phyloP scores from a whole-genome alignment of 2,888 invertebrate species.

The Hofmannophila pseudospretella region DNA sequence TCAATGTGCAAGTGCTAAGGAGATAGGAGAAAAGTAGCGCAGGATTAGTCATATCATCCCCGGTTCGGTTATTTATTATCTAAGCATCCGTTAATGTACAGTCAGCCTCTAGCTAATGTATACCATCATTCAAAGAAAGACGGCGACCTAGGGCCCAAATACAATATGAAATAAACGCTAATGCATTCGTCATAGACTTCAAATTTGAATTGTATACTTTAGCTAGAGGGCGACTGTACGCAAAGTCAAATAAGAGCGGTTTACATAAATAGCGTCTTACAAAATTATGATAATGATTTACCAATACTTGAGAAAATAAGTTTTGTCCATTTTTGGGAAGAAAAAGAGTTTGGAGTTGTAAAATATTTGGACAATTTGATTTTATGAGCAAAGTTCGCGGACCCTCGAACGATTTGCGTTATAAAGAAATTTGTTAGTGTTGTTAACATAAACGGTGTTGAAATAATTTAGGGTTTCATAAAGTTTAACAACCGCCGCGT shows the following conservation, averaged over 20 bases:
- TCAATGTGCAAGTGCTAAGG: constrained; percentile 11
- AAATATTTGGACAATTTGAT: constrained; percentile 48
- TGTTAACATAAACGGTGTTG: constrained; percentile 57
- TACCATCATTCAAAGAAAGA: too few species aligned
- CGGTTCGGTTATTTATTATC: too few species aligned
- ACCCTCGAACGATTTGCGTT: constrained; percentile 44
- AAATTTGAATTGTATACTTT: too few species aligned
- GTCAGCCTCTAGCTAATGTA: too few species aligned
- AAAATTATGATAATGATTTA: constrained; percentile 15
- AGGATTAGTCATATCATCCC: neutral
- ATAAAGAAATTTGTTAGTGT: constrained; percentile 60
- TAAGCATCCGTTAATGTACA: too few species aligned
- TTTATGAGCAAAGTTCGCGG: constrained; percentile 43
- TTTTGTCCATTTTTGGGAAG: constrained; percentile 12
- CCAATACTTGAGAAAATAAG: constrained; percentile 3
- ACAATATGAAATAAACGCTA: too few species aligned
- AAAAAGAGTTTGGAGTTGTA: constrained; percentile 32
- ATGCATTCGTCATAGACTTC: too few species aligned
- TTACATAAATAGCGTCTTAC: too few species aligned
- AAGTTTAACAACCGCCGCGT: constrained; percentile 61
- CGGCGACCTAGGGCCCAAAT: too few species aligned
- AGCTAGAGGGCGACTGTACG: too few species aligned
- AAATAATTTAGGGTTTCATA: constrained; percentile 64
- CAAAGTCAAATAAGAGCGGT: too few species aligned
- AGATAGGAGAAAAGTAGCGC: neutral